Percentiles rank a stretch among this genome's conserved stretches.
These are phyloP conservation scores for Coilia nasus DNA, from an alignment of 2,797 vertebrate species.

Conservation along the genomic window DNA sequence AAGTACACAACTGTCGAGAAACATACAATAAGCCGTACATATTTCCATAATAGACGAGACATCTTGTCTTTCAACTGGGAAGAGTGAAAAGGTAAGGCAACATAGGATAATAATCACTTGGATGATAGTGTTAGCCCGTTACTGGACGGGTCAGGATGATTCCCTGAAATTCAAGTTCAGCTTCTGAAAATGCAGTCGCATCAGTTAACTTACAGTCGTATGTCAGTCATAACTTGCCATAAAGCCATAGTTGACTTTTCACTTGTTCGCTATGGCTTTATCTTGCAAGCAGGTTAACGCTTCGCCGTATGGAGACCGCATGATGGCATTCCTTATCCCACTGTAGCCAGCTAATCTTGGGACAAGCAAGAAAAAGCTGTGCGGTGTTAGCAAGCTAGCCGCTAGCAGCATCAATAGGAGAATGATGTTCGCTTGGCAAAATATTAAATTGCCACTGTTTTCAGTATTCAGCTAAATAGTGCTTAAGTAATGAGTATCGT, in stretches of 20 bases:
- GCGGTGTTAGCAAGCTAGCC: not conserved
- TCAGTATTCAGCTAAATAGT: not conserved
- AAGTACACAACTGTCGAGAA: not conserved
- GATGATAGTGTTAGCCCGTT: not conserved
- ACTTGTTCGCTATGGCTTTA: not conserved
- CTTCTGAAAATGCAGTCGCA: not conserved
- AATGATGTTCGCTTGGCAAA: not conserved
- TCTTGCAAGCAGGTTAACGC: not conserved
- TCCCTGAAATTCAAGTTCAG: constrained; percentile 1
- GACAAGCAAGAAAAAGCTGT: constrained; percentile 38
- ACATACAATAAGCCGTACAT: not conserved
- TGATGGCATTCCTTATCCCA: not conserved
- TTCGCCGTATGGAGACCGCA: not conserved
- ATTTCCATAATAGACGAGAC: not conserved
- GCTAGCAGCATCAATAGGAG: not conserved
- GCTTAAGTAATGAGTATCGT: not conserved
- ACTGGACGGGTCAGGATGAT: not conserved
- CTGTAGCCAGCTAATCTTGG: constrained; percentile 12
- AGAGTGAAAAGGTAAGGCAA: constrained; percentile 7
- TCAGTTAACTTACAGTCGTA: not conserved
- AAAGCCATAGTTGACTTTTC: not conserved
- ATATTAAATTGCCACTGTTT: not conserved
- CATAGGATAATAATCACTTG: not conserved
- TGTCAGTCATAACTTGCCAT: not conserved
- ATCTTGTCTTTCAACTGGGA: not conserved